These are phyloP conservation scores for Parazoanthus atlanticus DNA, from an alignment of 92 coral and sea anemone genomes.

Conservation along the genomic window DNA sequence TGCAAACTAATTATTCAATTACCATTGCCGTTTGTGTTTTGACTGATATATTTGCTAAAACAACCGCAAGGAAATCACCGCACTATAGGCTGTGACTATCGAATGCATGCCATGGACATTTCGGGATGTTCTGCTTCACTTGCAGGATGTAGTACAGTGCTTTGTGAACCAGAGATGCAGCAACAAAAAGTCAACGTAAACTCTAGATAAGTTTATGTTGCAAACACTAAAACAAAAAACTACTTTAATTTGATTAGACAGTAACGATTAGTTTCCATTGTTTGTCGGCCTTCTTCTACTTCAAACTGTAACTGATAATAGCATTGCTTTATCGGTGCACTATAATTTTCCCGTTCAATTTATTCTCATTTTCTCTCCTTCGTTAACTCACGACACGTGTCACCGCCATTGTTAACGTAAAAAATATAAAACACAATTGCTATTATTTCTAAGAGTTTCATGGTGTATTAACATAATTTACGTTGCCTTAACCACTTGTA, in stretches of 20 bases:
- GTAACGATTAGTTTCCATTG: not conserved
- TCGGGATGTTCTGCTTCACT: not conserved
- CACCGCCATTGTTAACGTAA: not conserved
- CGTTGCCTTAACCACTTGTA: not conserved
- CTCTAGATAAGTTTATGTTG: not conserved
- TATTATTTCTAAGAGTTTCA: not conserved
- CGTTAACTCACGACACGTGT: not conserved
- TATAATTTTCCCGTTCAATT: not conserved
- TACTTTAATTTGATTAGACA: not conserved
- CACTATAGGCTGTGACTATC: too few species aligned
- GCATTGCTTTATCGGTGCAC: not conserved
- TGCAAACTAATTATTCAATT: not conserved
- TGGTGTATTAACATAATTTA: not conserved
- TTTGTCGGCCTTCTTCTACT: not conserved
- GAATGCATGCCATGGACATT: too few species aligned
- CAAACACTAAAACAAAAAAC: not conserved
- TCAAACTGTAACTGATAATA: not conserved
- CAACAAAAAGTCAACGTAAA: not conserved
- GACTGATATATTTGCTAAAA: too few species aligned
- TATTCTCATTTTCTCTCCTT: not conserved
- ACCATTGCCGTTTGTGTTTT: too few species aligned
- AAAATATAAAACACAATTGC: not conserved
- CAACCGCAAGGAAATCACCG: not conserved
- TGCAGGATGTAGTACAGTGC: too few species aligned
- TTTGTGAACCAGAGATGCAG: not conserved